phyloP scores from a whole-genome alignment of 2,113 vertebrate genomes.

The Chionomys nivalis region DNA sequence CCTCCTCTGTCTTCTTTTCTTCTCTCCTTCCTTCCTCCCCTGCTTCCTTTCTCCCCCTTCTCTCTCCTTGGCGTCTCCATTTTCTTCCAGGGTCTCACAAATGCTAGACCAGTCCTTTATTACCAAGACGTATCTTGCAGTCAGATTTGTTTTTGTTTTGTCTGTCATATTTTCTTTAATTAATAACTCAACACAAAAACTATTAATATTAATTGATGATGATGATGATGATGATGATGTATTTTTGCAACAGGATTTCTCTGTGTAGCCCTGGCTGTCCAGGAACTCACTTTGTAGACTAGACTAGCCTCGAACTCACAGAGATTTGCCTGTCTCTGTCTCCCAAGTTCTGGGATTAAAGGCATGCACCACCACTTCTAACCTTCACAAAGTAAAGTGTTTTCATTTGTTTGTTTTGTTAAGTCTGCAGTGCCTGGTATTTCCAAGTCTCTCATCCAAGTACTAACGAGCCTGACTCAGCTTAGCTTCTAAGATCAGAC shows the following conservation, averaged over 20 bases:
- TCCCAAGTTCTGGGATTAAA: background rate
- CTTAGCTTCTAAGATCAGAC: background rate
- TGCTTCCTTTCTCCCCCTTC: background rate
- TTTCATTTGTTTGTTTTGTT: background rate
- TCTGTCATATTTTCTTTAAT: background rate
- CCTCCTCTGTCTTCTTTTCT: no score
- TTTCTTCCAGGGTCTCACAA: background rate
- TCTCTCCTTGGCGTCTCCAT: background rate
- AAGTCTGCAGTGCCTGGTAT: background rate
- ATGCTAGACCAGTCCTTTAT: background rate
- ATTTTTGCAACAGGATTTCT: background rate
- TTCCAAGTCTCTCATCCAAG: background rate
- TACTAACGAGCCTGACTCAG: background rate
- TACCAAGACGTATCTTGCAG: background rate
- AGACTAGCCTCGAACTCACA: background rate
- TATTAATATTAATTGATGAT: background rate
- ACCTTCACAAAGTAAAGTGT: background rate
- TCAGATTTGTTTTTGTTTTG: background rate
- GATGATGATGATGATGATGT: background rate
- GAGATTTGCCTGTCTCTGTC: background rate
- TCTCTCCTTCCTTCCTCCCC: background rate
- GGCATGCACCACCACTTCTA: background rate
- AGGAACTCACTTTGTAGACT: background rate
- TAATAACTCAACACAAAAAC: background rate
- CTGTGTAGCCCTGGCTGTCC: background rate